phyloP scores from a whole-genome alignment of 2,888 invertebrate species.

The Criorhina ranunculi region DNA sequence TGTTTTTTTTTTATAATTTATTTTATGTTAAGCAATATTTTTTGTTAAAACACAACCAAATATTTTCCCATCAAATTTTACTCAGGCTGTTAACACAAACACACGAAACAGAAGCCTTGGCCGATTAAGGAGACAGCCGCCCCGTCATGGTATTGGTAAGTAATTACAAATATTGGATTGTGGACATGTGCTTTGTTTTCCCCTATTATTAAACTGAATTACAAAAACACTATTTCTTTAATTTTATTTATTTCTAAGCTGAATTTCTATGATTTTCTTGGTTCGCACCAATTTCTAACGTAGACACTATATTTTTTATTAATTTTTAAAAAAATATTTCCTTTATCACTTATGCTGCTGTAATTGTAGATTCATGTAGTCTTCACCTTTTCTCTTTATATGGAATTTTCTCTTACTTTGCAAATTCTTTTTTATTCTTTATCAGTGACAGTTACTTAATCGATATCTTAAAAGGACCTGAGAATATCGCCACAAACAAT shows the following conservation, averaged over 20 bases:
- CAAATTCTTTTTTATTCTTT: neutral
- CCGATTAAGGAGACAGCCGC: conserved; percentile 85
- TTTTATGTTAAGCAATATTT: conserved; percentile 65
- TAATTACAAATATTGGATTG: conserved; percentile 64
- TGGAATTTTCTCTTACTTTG: too few species aligned
- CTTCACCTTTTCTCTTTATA: too few species aligned
- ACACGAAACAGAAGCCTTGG: conserved; percentile 85
- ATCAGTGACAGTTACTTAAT: too few species aligned
- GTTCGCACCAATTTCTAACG: neutral
- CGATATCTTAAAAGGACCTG: too few species aligned
- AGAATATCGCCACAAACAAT: too few species aligned
- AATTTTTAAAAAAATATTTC: too few species aligned
- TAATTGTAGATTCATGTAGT: too few species aligned
- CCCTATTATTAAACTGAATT: conserved; percentile 12
- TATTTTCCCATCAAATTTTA: conserved; percentile 79
- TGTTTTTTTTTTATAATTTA: conserved; percentile 20
- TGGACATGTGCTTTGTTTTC: conserved; percentile 20
- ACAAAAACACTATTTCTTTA: conserved; percentile 8
- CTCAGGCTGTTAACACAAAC: conserved; percentile 85
- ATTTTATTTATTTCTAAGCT: conserved; percentile 5
- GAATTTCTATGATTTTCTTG: neutral
- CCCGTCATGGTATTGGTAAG: conserved; percentile 85
- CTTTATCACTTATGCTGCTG: too few species aligned
- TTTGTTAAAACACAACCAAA: conserved; percentile 72
- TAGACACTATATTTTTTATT: neutral